Evolutionary conservation across 1,140 invertebrate species (phyloP).

Genomic region (Drosophila lacertosa): DNA sequence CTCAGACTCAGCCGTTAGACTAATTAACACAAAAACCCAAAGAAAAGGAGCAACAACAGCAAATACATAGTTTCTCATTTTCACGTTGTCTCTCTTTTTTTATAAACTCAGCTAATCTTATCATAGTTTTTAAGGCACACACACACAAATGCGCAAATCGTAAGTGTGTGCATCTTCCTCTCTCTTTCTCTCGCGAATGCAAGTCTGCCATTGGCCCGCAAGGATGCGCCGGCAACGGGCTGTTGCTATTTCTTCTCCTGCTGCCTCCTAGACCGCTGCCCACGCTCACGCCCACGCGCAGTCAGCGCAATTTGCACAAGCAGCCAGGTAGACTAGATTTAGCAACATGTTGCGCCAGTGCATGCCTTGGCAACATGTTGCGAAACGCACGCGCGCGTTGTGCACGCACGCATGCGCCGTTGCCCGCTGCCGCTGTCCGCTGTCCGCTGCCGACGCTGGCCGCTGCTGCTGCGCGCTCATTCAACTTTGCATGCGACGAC

Average conservation of each 20-base stretch:
- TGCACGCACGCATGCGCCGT: conserved; percentile 37
- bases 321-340: conserved; percentile 31
- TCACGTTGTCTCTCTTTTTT: not conserved
- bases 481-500: conserved; percentile 44
- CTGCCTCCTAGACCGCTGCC: conserved; percentile 16
- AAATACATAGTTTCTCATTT: not conserved
- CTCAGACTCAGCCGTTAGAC: conserved; percentile 4
- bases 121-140: conserved; percentile 22
- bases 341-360: conserved; percentile 33
- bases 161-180: not conserved
- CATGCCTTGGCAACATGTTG: conserved; percentile 31
- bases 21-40: conserved; percentile 18
- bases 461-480: conserved; percentile 38
- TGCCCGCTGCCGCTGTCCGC: conserved; percentile 4
- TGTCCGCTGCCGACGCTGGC: no score
- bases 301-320: conserved; percentile 43
- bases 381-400: conserved; percentile 14
- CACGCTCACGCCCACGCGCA: conserved; percentile 45
- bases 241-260: not conserved
- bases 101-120: conserved; percentile 38
- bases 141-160: not conserved
- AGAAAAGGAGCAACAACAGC: not conserved
- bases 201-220: conserved; percentile 24
- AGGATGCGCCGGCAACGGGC: conserved; percentile 25
- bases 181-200: conserved; percentile 1